Base-by-base conservation (phyloP, 2,888 invertebrate genomes). In the Phorcus lineatus region DNA sequence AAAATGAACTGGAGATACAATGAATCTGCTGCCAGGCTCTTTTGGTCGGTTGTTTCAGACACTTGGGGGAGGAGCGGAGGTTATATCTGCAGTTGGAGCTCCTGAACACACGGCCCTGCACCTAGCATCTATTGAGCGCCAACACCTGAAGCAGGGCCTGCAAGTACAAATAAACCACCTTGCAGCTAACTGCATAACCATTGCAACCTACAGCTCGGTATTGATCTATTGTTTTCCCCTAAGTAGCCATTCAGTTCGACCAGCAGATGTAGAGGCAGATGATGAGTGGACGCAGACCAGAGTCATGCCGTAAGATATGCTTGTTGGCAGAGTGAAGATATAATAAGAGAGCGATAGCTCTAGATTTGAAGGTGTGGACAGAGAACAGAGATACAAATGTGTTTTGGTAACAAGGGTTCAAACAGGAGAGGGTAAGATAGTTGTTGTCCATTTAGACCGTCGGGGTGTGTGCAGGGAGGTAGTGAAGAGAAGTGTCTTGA, bases 121-220 rank as follows among this genome's bases (percentile, higher is more conserved):
- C 70, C 17, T 70, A 17, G 62, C 62, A 28, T 40, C 17, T 70
- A 70, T 70, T 70, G 70, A 70, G 36, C 36, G 36, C 36, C 17
- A 36, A 17, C 70, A 40, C 70, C 70, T 70, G 70, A 70, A 70
- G 11, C 16, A 36, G 70, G 40, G 70, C 28, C 70, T 40, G 70
- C 19, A 19, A 70, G 70, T 70, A 36, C 40, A 70, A 70, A 70
- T 70, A 70, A 70, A 70, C 31, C 47, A 47, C 47, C 70, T 70
- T 62, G n/a, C 36, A 70, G 40, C 70, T 36, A 70, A 36, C 70
- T 36, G 70, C 36, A 36, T 16, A 24, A 36, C 40, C n/a, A 70
- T 36, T 70, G 70, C 40, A 70, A 70, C 70, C 16, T 70, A 36
- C 36, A 36, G 40, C n/a, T 17, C 19, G 31, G 17, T 70, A 36